A percentile compares a stretch with the other conserved stretches of the same genome.
phyloP scores from a whole-genome alignment of 2,797 vertebrate species.

The Columba guinea region DNA sequence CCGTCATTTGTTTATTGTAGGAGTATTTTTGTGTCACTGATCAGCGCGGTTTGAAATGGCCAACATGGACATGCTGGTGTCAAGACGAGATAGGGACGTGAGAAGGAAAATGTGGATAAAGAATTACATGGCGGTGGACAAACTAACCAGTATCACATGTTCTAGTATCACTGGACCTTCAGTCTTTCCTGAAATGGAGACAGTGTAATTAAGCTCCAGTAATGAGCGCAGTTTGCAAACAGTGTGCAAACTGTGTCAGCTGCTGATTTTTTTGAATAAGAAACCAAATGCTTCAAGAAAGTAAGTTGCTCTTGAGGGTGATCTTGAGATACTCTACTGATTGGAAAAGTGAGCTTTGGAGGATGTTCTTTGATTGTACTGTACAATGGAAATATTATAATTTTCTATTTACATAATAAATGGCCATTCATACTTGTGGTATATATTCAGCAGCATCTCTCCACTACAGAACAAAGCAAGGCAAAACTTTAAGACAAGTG shows the following conservation, averaged over 20 bases:
- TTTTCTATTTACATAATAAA: background rate
- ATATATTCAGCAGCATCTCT: background rate
- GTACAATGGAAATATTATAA: background rate
- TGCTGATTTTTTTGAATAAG: background rate
- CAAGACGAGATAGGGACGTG: accelerated
- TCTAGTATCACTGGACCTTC: background rate
- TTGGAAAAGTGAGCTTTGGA: background rate
- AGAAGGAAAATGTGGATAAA: background rate
- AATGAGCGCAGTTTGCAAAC: background rate
- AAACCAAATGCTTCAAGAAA: background rate
- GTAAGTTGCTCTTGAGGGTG: background rate
- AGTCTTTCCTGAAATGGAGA: background rate
- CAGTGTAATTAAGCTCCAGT: background rate
- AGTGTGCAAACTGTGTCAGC: background rate
- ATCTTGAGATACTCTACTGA: background rate
- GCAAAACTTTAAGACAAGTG: background rate
- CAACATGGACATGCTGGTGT: accelerated
- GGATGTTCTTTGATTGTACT: background rate
- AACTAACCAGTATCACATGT: background rate
- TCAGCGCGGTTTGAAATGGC: background rate
- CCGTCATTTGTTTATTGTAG: background rate
- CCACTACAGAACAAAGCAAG: background rate
- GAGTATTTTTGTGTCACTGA: background rate
- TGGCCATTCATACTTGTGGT: background rate
- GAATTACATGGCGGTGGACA: background rate